Base-by-base conservation (phyloP, 2,888 invertebrate genomes). In the Gryllus longicercus region DNA sequence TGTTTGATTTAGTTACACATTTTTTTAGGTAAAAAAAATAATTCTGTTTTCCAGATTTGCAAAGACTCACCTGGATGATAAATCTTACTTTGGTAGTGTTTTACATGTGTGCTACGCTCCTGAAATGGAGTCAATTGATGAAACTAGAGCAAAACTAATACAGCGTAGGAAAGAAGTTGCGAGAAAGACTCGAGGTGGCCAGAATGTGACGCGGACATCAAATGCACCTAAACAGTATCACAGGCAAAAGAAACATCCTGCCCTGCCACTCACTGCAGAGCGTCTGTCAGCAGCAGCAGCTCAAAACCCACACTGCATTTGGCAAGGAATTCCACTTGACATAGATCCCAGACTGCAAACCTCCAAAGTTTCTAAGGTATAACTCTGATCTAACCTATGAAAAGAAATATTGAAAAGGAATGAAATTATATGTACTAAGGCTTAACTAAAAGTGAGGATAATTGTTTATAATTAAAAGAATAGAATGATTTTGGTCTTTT, bases 41-140 rank as follows among this genome's bases (percentile, higher is more conserved):
- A 38, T 38, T 4, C 5, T 38, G 8, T 76, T 38, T 81, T 82
- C 79, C 82, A 88, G 89, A 83, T 84, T 88, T 82, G 95, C 96
- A 0, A 98, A 97, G 86, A 91, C 91, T 78, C 91, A 93, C 85
- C 84, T 96, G 23, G 97, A 98, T 86, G 93, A 93, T 1, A 92
- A 91, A 83, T 94, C 93, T 82, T 98, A 96, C 86, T 97, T 92
- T 85, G 98, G 98, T 0, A 94, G 95, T 0, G 86, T 91, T 50
- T 87, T 98, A 49, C 97, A 98, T 86, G 91, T 97, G 0, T 96
- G 95, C 84, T 97, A 97, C 86, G 95, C 94, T 0, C 96, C 96
- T 0, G 97, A 97, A 86, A 88, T 92, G 83, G 97, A 97, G 87
- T 90, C 88, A 11, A 80, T 93, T 0, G 87, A 91, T 0, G 96